Evolutionary conservation across 2,888 invertebrate genomes (phyloP).

Genomic region (Melanostoma scalare): DNA sequence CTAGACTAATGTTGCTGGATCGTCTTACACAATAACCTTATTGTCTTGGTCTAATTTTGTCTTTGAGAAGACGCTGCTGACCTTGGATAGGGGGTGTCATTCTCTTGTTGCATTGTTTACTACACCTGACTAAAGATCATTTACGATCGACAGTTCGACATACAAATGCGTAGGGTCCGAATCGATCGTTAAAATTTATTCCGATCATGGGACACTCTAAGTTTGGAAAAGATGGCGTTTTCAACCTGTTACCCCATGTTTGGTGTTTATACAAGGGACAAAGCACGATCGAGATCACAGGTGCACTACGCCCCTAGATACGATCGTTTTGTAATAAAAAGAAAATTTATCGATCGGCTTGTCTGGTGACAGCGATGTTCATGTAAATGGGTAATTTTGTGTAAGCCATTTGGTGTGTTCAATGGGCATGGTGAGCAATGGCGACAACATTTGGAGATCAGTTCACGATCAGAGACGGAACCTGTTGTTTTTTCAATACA

Average conservation of each 20-base stretch:
- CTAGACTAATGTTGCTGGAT: background rate
- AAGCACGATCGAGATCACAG: slow-evolving; percentile 46
- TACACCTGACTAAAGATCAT: slow-evolving; percentile 37
- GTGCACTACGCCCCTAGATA: slow-evolving; percentile 70
- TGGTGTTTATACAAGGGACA: slow-evolving; percentile 28
- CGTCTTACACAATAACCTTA: slow-evolving; percentile 30
- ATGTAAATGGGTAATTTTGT: slow-evolving; percentile 64
- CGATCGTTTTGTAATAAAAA: slow-evolving; percentile 66
- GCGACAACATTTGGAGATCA: slow-evolving; percentile 70
- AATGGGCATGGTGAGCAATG: slow-evolving; percentile 46
- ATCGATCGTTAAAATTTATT: slow-evolving; percentile 37
- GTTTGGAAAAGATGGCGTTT: slow-evolving; percentile 58
- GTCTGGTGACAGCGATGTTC: slow-evolving; percentile 67
- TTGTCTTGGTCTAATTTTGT: slow-evolving; percentile 39
- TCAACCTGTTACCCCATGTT: slow-evolving; percentile 57
- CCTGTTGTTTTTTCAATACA: slow-evolving; percentile 48
- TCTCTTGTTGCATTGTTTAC: background rate
- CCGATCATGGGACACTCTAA: slow-evolving; percentile 26
- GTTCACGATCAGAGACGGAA: slow-evolving; percentile 49
- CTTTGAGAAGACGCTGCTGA: slow-evolving; percentile 1
- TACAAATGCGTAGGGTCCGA: slow-evolving; percentile 17
- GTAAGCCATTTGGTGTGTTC: slow-evolving; percentile 59
- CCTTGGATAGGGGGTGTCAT: slow-evolving; percentile 19
- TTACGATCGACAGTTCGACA: slow-evolving; percentile 1
- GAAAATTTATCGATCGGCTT: slow-evolving; percentile 56